A percentile compares a stretch with the other conserved stretches of the same genome.
These are phyloP conservation scores for Sinohyriopsis cumingii DNA, from an alignment of 2,888 invertebrate genomes.

Conservation along the genomic window DNA sequence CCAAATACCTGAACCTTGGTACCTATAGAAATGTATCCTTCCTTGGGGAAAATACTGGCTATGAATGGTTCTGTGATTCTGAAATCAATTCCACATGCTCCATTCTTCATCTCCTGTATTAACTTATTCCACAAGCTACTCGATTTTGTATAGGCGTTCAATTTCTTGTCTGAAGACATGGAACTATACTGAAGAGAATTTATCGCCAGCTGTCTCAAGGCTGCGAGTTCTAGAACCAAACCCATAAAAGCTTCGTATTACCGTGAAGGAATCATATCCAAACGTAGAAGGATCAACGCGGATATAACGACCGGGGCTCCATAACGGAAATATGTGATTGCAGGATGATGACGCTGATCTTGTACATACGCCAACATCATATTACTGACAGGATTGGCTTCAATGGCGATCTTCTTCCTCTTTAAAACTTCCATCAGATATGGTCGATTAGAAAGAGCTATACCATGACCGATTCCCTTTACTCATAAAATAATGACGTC, in stretches of 20 bases:
- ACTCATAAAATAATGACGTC: constrained; percentile 24
- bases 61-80: not conserved
- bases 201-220: constrained; percentile 21
- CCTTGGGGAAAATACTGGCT: constrained; percentile 19
- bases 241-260: constrained; percentile 36
- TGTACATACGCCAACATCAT: constrained; percentile 32
- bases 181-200: constrained; percentile 32
- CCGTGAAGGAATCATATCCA: constrained; percentile 34
- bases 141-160: constrained; percentile 19
- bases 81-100: constrained; percentile 20
- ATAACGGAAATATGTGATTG: constrained; percentile 29
- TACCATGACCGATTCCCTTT: constrained; percentile 35
- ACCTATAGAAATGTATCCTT: constrained; percentile 8
- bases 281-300: constrained; percentile 27
- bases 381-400: constrained; percentile 30
- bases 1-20: constrained; percentile 32
- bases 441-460: constrained; percentile 31
- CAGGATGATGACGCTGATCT: constrained; percentile 37
- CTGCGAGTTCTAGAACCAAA: constrained; percentile 28
- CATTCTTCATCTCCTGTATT: constrained; percentile 16
- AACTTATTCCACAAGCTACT: constrained; percentile 15
- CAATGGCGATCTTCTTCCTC: no score
- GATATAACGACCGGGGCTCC: constrained; percentile 29
- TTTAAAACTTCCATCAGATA: constrained; percentile 20
- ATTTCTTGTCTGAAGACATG: constrained; percentile 15